These are phyloP conservation scores for Sorex fumeus DNA, from an alignment of 2,113 vertebrate species.

Conservation along the genomic window DNA sequence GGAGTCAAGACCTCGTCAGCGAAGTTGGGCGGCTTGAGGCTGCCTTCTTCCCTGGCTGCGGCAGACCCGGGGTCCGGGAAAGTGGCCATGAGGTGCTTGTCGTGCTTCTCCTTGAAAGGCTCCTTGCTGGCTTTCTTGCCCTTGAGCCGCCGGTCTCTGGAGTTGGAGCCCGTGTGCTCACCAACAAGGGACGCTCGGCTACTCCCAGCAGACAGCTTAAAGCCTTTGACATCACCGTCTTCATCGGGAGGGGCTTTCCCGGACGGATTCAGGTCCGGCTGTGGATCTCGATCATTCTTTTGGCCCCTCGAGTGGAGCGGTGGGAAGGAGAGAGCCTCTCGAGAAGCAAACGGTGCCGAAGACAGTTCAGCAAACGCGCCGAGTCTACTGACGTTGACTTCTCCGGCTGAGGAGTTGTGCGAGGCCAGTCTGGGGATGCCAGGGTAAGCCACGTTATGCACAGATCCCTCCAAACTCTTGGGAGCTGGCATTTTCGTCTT, in stretches of 20 bases:
- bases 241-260: conserved; percentile 71
- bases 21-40: conserved; percentile 82
- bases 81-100: conserved; percentile 73
- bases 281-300: conserved; percentile 88
- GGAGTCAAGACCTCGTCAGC: conserved; percentile 85
- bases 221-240: conserved; percentile 81
- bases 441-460: conserved; percentile 84
- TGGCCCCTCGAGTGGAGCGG: conserved; percentile 85
- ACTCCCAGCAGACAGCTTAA: conserved; percentile 81
- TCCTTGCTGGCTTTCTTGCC: conserved; percentile 88
- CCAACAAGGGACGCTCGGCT: conserved; percentile 77
- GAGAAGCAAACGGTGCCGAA: conserved; percentile 88
- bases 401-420: conserved; percentile 69
- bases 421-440: conserved; percentile 80
- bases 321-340: conserved; percentile 87
- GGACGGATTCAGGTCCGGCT: conserved; percentile 72
- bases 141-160: conserved; percentile 88
- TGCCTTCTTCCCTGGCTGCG: conserved; percentile 81
- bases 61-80: conserved; percentile 81
- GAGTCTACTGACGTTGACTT: conserved; percentile 79
- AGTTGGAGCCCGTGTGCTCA: conserved; percentile 81
- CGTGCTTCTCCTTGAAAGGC: conserved; percentile 88
- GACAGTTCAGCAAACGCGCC: conserved; percentile 88
- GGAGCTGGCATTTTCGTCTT: conserved; percentile 89
- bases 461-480: conserved; percentile 89